A percentile compares a stretch with the other conserved stretches of the same genome.
Conservation (phyloP, 2,113 vertebrate genomes). For the Cinclus cinclus region DNA sequence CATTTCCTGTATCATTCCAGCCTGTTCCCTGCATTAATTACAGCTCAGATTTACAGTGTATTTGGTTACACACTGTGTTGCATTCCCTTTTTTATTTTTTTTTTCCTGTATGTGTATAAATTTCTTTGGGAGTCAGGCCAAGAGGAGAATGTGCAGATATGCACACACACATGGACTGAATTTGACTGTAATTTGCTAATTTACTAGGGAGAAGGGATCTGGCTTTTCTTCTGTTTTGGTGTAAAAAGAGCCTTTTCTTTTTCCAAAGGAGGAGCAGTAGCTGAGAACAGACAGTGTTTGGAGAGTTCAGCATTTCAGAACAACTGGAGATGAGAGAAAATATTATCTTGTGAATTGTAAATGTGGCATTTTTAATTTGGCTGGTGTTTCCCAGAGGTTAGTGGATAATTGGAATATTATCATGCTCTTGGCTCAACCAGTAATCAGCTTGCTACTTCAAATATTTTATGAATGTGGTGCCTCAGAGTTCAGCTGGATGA, state of each 20-base stretch:
- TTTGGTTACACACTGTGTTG: background rate
- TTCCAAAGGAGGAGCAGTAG: background rate
- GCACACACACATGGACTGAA: background rate
- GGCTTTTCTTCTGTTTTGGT: background rate
- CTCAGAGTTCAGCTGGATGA: background rate
- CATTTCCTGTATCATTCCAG: conserved; percentile 31
- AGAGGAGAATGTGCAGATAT: background rate
- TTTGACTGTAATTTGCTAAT: background rate
- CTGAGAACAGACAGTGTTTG: background rate
- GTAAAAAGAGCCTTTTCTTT: conserved; percentile 10
- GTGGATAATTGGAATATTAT: background rate
- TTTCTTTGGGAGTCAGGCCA: conserved; percentile 3
- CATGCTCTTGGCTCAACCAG: background rate
- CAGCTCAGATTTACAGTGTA: conserved; percentile 22
- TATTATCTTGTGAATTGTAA: conserved; percentile 24
- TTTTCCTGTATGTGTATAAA: background rate
- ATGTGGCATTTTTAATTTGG: conserved; percentile 30
- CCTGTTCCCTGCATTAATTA: conserved; percentile 17
- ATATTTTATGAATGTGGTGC: background rate
- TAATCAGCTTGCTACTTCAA: background rate
- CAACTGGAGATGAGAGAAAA: conserved; percentile 38
- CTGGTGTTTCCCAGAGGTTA: background rate
- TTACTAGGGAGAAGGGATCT: background rate
- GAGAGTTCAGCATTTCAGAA: background rate
- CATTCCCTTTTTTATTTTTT: background rate